These are phyloP conservation scores for Metridium senile DNA, from an alignment of 92 coral and sea anemone species.

Conservation along the genomic window DNA sequence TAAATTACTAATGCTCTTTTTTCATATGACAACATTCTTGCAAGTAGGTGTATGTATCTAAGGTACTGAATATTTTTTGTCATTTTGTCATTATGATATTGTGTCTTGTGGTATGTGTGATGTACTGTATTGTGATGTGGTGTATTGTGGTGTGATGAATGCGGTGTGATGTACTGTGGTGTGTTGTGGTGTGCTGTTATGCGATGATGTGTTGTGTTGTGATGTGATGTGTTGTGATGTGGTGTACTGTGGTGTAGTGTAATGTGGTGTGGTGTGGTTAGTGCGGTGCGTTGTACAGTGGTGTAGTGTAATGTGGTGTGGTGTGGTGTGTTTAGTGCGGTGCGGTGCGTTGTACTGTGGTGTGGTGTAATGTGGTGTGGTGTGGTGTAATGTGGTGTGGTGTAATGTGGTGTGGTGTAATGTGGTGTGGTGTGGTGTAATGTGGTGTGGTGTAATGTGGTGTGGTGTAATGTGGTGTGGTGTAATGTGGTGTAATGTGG, in stretches of 20 bases:
- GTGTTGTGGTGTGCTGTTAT: neutral
- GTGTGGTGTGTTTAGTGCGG: slow-evolving; percentile 6
- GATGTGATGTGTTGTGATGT: slow-evolving; percentile 1
- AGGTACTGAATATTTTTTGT: too few relatives aligned
- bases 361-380: neutral
- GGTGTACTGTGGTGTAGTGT: neutral
- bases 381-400: slow-evolving; percentile 1
- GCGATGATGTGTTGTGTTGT: neutral
- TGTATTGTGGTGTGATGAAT: neutral
- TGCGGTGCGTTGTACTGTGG: slow-evolving; percentile 8
- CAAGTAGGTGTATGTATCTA: too few relatives aligned
- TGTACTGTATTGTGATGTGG: neutral
- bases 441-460: slow-evolving; percentile 16
- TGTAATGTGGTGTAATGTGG: slow-evolving; percentile 5
- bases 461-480: slow-evolving; percentile 18
- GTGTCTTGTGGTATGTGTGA: too few relatives aligned
- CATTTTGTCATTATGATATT: too few relatives aligned
- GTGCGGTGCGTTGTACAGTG: neutral
- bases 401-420: slow-evolving; percentile 19
- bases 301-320: neutral
- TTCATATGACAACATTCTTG: too few relatives aligned
- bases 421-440: slow-evolving; percentile 12
- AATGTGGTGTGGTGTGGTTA: neutral
- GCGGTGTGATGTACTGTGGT: neutral
- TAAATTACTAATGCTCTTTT: too few relatives aligned